Percentiles rank a stretch among this genome's conserved stretches.
Evolutionary conservation across 2,888 invertebrate genomes (phyloP).

Genomic region (Incurvaria masculella): DNA sequence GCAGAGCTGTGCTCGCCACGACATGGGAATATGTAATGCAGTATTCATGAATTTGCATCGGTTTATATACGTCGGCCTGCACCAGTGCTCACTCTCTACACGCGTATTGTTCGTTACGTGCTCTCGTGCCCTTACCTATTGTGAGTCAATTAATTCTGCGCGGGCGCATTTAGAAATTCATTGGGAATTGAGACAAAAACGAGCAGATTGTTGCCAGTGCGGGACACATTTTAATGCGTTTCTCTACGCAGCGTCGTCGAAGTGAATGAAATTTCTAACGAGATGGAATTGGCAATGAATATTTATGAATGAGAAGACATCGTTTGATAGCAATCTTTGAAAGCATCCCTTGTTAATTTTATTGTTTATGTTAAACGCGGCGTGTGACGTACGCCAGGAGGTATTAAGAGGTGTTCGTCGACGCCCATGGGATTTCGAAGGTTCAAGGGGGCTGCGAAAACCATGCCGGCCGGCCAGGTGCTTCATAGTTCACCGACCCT

Average conservation of each 20-base stretch:
- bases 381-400: no score
- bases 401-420: no score
- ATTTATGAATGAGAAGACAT: no score
- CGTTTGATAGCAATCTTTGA: no score
- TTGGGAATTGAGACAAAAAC: neutral
- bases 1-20: constrained; percentile 23
- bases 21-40: constrained; percentile 47
- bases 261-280: no score
- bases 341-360: no score
- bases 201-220: neutral
- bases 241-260: neutral
- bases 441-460: no score
- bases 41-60: constrained; percentile 48
- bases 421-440: no score
- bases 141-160: neutral
- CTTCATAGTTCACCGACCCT: no score
- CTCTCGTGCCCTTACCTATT: neutral
- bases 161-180: neutral
- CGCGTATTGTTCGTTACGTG: constrained; percentile 15
- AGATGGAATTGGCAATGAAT: no score
- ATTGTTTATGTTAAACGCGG: no score
- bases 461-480: no score
- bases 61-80: constrained; percentile 42
- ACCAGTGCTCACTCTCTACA: constrained; percentile 37
- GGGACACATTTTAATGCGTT: neutral